Conservation (phyloP, 2,888 invertebrate genomes). For the Stratiomys singularior region DNA sequence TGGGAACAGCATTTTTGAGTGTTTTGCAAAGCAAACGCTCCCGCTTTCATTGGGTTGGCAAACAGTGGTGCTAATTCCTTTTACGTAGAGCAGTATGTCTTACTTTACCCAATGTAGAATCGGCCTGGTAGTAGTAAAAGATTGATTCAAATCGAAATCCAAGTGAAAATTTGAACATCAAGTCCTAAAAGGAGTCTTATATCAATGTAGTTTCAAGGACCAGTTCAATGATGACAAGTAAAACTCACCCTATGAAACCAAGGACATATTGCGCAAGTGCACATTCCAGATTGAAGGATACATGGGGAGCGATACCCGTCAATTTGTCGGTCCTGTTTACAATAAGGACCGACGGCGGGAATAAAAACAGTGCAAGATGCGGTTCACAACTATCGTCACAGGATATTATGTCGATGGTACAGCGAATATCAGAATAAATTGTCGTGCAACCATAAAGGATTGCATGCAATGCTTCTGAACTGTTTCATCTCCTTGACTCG, state of each 20-base stretch:
- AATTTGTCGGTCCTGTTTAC: conserved; percentile 4
- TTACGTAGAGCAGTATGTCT: too few species aligned
- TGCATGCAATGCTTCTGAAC: too few species aligned
- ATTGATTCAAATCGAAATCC: too few species aligned
- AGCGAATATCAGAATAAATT: background rate
- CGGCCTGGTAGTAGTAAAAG: too few species aligned
- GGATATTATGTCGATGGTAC: background rate
- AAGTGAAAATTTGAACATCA: too few species aligned
- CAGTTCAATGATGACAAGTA: background rate
- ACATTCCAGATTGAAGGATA: background rate
- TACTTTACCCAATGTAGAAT: too few species aligned
- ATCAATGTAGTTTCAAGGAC: background rate
- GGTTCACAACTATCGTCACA: background rate
- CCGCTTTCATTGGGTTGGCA: too few species aligned
- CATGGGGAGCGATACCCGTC: background rate
- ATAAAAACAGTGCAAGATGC: background rate
- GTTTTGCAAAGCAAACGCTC: too few species aligned
- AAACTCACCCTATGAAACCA: background rate
- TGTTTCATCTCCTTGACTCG: too few species aligned
- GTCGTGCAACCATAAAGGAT: too few species aligned
- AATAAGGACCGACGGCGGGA: background rate
- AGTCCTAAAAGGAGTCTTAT: background rate
- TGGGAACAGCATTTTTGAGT: too few species aligned
- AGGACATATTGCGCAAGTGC: background rate
- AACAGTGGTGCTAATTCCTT: too few species aligned